Evolutionary conservation across 1,140 invertebrate species (phyloP).

Genomic region (Archegozetes longisetosus): DNA sequence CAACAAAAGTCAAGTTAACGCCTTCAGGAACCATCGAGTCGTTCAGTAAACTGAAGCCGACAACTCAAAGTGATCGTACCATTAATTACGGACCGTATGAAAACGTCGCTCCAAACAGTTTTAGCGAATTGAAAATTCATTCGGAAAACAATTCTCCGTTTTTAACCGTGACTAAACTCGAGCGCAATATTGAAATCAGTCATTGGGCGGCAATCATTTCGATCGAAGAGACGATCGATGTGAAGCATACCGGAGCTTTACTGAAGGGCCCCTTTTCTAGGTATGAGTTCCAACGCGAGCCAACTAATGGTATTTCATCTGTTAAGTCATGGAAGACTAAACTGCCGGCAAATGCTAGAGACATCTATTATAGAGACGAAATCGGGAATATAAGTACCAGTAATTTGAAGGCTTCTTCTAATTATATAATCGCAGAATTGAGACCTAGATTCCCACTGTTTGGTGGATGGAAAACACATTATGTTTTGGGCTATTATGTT

Average conservation of each 20-base stretch:
- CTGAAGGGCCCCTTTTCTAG: constrained; percentile 86
- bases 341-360: constrained; percentile 69
- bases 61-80: constrained; percentile 51
- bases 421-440: constrained; percentile 85
- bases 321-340: constrained; percentile 84
- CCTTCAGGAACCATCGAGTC: constrained; percentile 57
- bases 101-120: constrained; percentile 34
- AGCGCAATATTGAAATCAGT: constrained; percentile 82
- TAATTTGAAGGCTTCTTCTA: constrained; percentile 64
- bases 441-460: constrained; percentile 91
- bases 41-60: constrained; percentile 66
- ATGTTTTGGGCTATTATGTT: constrained; percentile 90
- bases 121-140: constrained; percentile 54
- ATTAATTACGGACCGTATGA: constrained; percentile 77
- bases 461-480: constrained; percentile 97
- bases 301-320: constrained; percentile 61
- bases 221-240: constrained; percentile 80
- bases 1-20: constrained; percentile 56
- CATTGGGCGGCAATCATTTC: constrained; percentile 96
- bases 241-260: constrained; percentile 77
- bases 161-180: constrained; percentile 72
- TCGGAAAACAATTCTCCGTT: constrained; percentile 88
- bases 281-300: constrained; percentile 87
- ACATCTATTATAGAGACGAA: constrained; percentile 89
- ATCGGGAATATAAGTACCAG: constrained; percentile 99